Evolutionary conservation across 2,888 invertebrate genomes (phyloP).

Genomic region (Uropetala carovei): DNA sequence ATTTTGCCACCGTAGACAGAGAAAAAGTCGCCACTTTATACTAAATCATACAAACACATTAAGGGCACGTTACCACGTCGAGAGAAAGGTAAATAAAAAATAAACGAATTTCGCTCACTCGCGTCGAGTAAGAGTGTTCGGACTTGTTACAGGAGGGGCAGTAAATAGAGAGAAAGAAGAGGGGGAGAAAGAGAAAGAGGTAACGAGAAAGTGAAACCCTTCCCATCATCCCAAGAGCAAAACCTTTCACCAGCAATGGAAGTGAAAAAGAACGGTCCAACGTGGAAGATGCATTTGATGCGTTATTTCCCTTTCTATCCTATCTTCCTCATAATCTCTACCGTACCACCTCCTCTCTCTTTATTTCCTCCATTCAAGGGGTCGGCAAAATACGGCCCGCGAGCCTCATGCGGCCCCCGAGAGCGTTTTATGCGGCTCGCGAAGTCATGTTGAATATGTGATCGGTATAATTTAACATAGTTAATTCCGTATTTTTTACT

Average conservation of each 20-base stretch:
- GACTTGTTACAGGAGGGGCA: no score
- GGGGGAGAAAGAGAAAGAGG: not conserved
- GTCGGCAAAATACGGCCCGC: no score
- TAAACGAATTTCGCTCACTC: not conserved
- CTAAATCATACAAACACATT: not conserved
- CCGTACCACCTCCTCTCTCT: no score
- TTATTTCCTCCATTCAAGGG: no score
- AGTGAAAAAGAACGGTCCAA: constrained; percentile 14
- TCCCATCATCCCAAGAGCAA: not conserved
- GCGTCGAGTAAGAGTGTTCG: not conserved
- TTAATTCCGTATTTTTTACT: no score
- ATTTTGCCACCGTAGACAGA: not conserved
- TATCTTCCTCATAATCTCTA: not conserved
- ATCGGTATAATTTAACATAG: no score
- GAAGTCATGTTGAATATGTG: no score
- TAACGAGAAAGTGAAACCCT: constrained; percentile 14
- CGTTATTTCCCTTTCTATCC: constrained; percentile 6
- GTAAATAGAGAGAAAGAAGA: no score
- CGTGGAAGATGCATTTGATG: not conserved
- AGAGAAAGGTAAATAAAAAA: not conserved
- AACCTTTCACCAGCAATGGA: constrained; percentile 43
- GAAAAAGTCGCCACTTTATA: not conserved
- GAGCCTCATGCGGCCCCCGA: no score
- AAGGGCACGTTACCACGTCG: not conserved
- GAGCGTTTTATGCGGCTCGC: no score